Conservation (phyloP, 2,888 invertebrate species). For the Melinaea marsaeus region DNA sequence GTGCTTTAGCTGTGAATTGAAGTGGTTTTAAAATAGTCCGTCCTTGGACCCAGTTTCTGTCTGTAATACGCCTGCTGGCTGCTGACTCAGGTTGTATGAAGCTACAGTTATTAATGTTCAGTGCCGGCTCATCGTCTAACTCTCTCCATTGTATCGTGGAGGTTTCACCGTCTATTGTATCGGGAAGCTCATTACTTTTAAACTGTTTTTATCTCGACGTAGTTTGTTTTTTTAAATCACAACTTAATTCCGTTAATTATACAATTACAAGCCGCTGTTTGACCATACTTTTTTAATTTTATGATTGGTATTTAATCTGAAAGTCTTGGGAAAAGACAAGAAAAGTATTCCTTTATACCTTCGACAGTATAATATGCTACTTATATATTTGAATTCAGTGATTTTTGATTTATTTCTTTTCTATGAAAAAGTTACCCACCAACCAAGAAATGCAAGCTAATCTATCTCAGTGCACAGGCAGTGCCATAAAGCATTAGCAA, state of each 20-base stretch:
- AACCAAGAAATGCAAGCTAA: neutral
- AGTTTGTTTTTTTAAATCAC: slow-evolving; percentile 26
- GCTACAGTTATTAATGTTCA: slow-evolving; percentile 28
- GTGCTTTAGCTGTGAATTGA: slow-evolving; percentile 26
- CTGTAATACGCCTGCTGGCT: slow-evolving; percentile 13
- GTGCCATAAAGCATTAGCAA: neutral
- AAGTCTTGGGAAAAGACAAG: too few species aligned
- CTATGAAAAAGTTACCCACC: too few species aligned
- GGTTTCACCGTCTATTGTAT: slow-evolving; percentile 69
- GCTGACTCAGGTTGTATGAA: slow-evolving; percentile 17
- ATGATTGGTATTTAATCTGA: too few species aligned
- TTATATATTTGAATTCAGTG: too few species aligned
- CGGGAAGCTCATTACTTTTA: slow-evolving; percentile 56
- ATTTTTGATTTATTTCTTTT: too few species aligned
- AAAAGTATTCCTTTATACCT: too few species aligned
- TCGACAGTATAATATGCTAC: too few species aligned
- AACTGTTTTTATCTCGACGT: slow-evolving; percentile 51
- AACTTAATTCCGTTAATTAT: neutral
- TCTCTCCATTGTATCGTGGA: slow-evolving; percentile 69
- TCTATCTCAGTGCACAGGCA: neutral
- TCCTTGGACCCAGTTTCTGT: slow-evolving; percentile 37
- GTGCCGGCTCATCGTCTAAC: slow-evolving; percentile 51
- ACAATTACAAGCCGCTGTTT: neutral
- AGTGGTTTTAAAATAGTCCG: slow-evolving; percentile 48
- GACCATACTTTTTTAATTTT: too few species aligned